Conservation (phyloP, 2,113 vertebrate species). For the Psophia crepitans region DNA sequence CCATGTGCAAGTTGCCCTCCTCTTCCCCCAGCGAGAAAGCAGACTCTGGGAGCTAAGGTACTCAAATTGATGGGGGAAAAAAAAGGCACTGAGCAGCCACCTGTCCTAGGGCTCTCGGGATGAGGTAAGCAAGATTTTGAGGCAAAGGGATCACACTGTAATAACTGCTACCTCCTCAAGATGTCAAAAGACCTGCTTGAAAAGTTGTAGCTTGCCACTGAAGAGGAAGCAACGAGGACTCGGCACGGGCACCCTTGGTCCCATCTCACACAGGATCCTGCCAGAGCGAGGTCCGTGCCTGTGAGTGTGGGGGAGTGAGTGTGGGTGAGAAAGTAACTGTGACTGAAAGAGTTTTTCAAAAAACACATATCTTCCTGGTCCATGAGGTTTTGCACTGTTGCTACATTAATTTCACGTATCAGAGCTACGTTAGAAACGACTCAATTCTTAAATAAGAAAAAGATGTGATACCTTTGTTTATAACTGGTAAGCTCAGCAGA, state of each 20-base stretch:
- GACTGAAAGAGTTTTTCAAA: background rate
- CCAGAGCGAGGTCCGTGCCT: background rate
- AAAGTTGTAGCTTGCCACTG: background rate
- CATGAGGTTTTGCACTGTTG: background rate
- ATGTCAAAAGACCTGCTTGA: background rate
- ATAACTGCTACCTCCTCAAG: background rate
- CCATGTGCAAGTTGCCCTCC: background rate
- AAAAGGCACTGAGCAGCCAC: background rate
- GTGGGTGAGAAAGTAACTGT: background rate
- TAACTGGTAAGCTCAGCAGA: background rate
- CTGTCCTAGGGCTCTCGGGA: background rate
- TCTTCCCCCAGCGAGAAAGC: background rate
- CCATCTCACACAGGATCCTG: background rate
- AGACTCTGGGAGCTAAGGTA: background rate
- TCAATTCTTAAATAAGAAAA: background rate
- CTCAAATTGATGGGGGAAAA: rapidly evolving
- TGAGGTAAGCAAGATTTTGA: background rate
- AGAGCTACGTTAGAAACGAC: background rate
- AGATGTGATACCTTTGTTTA: background rate
- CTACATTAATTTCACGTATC: background rate
- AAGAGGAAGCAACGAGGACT: background rate
- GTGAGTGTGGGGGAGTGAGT: rapidly evolving
- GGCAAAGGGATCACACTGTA: background rate
- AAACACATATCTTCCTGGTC: background rate
- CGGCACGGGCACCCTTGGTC: background rate